phyloP scores from a whole-genome alignment of 2,113 vertebrate genomes.

The Euleptes europaea region DNA sequence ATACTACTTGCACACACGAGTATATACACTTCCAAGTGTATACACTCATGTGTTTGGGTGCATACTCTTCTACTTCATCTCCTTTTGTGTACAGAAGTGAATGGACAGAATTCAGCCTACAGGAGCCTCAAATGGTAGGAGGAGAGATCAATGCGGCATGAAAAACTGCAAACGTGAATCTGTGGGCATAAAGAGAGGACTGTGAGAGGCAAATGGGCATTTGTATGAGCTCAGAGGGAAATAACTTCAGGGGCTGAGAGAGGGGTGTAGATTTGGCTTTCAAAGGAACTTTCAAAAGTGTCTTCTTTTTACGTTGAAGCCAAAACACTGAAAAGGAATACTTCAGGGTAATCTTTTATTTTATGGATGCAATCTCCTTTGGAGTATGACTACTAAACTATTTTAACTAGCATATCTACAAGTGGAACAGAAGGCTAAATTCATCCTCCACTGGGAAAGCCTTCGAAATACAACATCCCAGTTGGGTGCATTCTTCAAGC shows the following conservation, averaged over 20 bases:
- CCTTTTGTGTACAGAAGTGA: background rate
- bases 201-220: background rate
- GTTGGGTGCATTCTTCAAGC: background rate
- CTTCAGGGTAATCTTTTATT: background rate
- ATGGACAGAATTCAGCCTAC: background rate
- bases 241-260: background rate
- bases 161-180: background rate
- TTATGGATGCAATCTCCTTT: background rate
- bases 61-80: background rate
- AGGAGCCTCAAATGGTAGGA: background rate
- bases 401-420: background rate
- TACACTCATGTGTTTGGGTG: background rate
- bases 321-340: background rate
- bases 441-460: background rate
- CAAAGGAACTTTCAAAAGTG: background rate
- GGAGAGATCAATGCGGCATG: background rate
- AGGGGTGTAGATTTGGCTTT: background rate
- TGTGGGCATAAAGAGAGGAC: background rate
- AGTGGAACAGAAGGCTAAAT: background rate
- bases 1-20: background rate
- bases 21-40: background rate
- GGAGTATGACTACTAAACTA: background rate
- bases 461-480: slow-evolving; percentile 9
- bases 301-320: background rate
- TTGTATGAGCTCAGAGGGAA: background rate